Base-by-base conservation (phyloP, 2,113 vertebrate species). In the Corythaixoides concolor region DNA sequence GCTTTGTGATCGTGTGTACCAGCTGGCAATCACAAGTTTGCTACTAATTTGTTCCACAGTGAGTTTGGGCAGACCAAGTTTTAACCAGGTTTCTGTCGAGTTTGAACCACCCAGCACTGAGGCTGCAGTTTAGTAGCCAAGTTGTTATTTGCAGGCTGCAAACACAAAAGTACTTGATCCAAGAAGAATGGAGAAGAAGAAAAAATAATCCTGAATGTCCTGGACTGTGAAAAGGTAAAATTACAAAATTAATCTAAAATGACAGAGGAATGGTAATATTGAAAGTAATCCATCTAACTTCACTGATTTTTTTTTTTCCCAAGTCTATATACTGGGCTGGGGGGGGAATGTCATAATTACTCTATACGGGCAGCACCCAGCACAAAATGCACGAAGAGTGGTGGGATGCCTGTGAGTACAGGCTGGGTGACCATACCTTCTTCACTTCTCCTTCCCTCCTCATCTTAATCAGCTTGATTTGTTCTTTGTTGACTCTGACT, bases 271-370 rank as follows among this genome's bases (percentile, higher is more conserved):
- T n/a, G n/a, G n/a, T n/a, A n/a, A n/a, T n/a, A n/a, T n/a, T n/a
- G n/a, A n/a, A n/a, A n/a, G n/a, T 3, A 1, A 35, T 27, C 35
- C 7, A 1, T 9, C 14, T 85, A 3, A 33, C 9, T 27, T 50
- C 5, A 12, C 5, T 2, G n/a, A 47, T 39, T 20, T 13, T 6
- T 75, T 6, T 75, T 63, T 59, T 18, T 7, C 22, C 35, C 22
- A 23, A 20, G n/a, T 3, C 4, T 64, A 52, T 12, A 1, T 7
- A 6, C 2, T 3, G 24, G 26, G 17, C 39, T 41, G 41, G 39
- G 20, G 5, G 8, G 4, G 23, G 5, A 14, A 23, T 3, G 26
- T 37, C 8, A 9, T 12, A 9, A 7, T 21, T 68, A 1, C 30
- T 8, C 16, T 2, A 10, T 3, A 2, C 21, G 74, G 55, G 68